Conservation (phyloP, 2,797 vertebrate genomes). For the Loriculus beryllinus region DNA sequence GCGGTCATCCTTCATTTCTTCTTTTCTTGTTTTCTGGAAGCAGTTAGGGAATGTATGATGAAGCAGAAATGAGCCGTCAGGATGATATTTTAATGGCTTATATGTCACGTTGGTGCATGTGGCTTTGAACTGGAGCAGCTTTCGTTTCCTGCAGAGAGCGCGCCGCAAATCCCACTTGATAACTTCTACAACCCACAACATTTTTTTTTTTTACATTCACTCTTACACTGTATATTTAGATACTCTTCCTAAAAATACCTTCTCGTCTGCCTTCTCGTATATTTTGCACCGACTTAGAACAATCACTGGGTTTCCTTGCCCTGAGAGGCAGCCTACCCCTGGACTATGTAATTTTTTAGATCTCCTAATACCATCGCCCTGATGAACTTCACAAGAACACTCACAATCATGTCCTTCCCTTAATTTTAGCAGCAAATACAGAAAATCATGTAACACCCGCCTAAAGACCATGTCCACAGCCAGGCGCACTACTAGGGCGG, state of each 20-base stretch:
- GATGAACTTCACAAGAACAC: neutral
- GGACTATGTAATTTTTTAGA: conserved; percentile 5
- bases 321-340: conserved; percentile 49
- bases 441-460: neutral
- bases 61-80: conserved; percentile 88
- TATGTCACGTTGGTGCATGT: conserved; percentile 93
- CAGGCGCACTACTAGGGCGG: neutral
- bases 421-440: neutral
- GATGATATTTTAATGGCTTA: conserved; percentile 95
- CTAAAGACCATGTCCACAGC: neutral
- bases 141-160: conserved; percentile 94
- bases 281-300: conserved; percentile 49
- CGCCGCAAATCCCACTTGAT: conserved; percentile 98
- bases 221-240: conserved; percentile 76
- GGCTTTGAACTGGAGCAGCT: conserved; percentile 97
- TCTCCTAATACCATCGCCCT: neutral
- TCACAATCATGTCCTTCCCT: neutral
- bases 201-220: conserved; percentile 74
- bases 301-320: conserved; percentile 40
- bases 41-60: conserved; percentile 86
- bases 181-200: conserved; percentile 96
- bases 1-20: conserved; percentile 79
- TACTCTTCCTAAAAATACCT: conserved; percentile 70
- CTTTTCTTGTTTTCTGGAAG: conserved; percentile 81
- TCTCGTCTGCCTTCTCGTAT: conserved; percentile 48